phyloP scores from a whole-genome alignment of 2,888 invertebrate genomes.

The Chloromyia formosa region DNA sequence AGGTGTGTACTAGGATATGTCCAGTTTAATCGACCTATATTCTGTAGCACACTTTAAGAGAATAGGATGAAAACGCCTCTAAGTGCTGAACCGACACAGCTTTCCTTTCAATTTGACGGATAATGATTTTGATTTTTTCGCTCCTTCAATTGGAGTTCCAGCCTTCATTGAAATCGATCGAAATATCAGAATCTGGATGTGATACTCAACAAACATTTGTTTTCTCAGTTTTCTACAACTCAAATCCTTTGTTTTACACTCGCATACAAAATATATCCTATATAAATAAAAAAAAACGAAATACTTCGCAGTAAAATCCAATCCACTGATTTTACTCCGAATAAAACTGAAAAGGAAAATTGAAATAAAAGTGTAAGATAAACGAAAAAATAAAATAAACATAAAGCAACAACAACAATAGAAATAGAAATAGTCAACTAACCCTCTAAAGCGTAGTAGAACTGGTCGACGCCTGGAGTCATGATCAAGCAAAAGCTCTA shows the following conservation, averaged over 20 bases:
- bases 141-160: constrained; percentile 43
- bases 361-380: too few species aligned
- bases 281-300: not conserved
- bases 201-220: not conserved
- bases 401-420: not conserved
- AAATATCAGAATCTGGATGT: constrained; percentile 19
- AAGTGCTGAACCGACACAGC: too few species aligned
- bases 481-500: constrained; percentile 17
- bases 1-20: too few species aligned
- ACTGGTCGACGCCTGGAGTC: constrained; percentile 28
- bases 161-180: constrained; percentile 39
- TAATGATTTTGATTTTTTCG: constrained; percentile 38
- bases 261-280: too few species aligned
- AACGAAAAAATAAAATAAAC: not conserved
- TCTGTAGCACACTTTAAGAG: too few species aligned
- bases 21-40: too few species aligned
- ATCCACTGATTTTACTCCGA: constrained; percentile 20
- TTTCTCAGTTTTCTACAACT: not conserved
- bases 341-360: too few species aligned
- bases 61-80: too few species aligned
- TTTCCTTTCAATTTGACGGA: too few species aligned
- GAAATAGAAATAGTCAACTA: constrained; percentile 29
- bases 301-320: constrained; percentile 31
- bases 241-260: not conserved
- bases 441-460: constrained; percentile 14